These are phyloP conservation scores for Elgaria multicarinata DNA, from an alignment of 2,113 vertebrate species.

Conservation along the genomic window DNA sequence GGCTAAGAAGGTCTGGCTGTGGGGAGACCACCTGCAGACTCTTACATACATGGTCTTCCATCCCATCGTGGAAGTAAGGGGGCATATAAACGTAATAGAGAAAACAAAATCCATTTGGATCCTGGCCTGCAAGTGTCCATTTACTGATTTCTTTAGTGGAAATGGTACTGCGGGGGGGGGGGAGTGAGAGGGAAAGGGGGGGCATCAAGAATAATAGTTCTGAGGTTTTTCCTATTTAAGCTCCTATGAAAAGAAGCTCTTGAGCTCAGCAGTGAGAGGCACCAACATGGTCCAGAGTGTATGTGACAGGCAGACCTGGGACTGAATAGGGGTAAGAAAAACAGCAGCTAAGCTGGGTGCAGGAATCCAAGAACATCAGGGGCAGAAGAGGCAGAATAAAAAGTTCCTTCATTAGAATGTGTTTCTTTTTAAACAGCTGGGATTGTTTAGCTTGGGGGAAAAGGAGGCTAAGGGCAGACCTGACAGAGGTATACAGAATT, in stretches of 20 bases:
- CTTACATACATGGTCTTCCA: neutral
- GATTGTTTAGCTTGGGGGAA: too few species aligned
- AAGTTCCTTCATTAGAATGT: too few species aligned
- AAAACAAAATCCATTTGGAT: neutral
- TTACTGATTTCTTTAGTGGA: neutral
- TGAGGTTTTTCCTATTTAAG: neutral
- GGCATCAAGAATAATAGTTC: neutral
- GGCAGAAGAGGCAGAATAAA: neutral
- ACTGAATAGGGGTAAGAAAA: neutral
- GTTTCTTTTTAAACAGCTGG: too few species aligned
- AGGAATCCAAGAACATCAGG: too few species aligned
- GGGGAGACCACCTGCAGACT: too few species aligned
- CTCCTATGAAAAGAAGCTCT: neutral
- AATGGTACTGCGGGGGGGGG: neutral
- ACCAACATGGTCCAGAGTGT: neutral
- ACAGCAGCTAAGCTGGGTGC: neutral
- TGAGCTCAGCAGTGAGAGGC: neutral
- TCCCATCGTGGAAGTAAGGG: neutral
- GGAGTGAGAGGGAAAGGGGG: neutral
- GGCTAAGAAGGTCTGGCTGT: too few species aligned
- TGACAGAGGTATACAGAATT: too few species aligned
- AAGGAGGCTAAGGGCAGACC: too few species aligned
- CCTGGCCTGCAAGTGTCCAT: too few species aligned
- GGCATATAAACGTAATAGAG: neutral
- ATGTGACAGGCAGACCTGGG: neutral